Evolutionary conservation across 2,797 vertebrate species (phyloP), one percentile per base, ranked within the genome.

Genomic region (Syngnathus rostellatus): DNA sequence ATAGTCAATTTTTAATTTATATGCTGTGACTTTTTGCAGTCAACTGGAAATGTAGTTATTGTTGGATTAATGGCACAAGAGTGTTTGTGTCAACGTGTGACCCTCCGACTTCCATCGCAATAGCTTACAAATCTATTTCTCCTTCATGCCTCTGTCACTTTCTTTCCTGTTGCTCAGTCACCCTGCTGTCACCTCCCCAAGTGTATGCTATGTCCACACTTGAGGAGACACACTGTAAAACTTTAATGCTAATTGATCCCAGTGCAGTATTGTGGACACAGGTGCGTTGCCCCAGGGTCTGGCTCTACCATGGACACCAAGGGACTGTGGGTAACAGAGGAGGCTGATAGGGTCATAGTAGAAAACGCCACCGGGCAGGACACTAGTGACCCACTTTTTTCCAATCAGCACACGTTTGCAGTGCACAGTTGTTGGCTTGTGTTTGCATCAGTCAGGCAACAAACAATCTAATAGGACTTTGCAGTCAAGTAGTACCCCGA

Each of bases 171-270:
- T 72, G 70, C 72, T 79, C 76, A 82, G 67, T 68, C 76, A 74
- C 75, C 68, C 50, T 72, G 74, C 78, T 80, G 73, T 83, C 72
- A 68, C 81, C 12, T 77, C 85, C 85, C 41, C 79, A 76, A 80
- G 85, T 82, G 77, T 80, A 80, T 84, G 83, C 81, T 77, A 41
- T 82, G 78, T 83, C 79, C 77, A 82, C 76, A 80, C 79, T 55
- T 71, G 63, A 43, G 72, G 74, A 79, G 69, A 77, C 72, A 70
- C 63, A 68, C 74, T 71, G 81, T 89, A 80, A 87, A 90, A 89
- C 84, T 88, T 87, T 88, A 86, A 90, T 90, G 86, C 83, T 90
- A 91, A 91, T 89, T 91, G 88, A 91, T 92, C 89, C 88, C 88
- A 84, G 87, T 78, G 87, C 90, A 90, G 85, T 74, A 71, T 76